Conservation (phyloP, 1,140 invertebrate species). For the Tetragnatha versicolor region DNA sequence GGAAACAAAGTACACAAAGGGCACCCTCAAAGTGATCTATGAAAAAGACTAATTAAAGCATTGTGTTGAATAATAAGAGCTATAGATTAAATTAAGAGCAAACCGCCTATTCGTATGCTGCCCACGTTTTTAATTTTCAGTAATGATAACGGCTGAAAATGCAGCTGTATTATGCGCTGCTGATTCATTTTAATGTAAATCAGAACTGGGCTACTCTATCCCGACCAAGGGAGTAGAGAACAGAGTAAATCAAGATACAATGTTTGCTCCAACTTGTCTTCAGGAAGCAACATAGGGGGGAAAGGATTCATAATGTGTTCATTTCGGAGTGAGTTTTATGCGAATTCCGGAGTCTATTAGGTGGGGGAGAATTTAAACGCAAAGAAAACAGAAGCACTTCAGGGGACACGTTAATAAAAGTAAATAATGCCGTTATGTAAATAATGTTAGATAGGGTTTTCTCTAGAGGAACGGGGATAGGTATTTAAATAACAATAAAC, state of each 20-base stretch:
- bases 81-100: constrained; percentile 48
- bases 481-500: constrained; percentile 54
- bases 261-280: constrained; percentile 30
- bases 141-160: constrained; percentile 11
- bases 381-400: constrained; percentile 41
- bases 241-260: constrained; percentile 42
- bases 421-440: constrained; percentile 45
- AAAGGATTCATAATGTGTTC: constrained; percentile 45
- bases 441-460: constrained; percentile 21
- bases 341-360: constrained; percentile 43
- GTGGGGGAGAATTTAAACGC: constrained; percentile 32
- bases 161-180: constrained; percentile 23
- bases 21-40: constrained; percentile 22
- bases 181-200: constrained; percentile 49
- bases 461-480: not conserved
- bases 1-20: constrained; percentile 1
- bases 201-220: constrained; percentile 4
- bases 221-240: constrained; percentile 15
- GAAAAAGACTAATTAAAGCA: constrained; percentile 48
- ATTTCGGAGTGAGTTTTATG: constrained; percentile 42
- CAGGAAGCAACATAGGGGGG: not conserved
- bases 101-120: constrained; percentile 8
- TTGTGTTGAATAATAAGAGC: constrained; percentile 41
- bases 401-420: constrained; percentile 27
- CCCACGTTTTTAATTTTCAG: constrained; percentile 49